A percentile compares a stretch with the other conserved stretches of the same genome.
Conservation (phyloP, 2,888 invertebrate species). For the Meganola albula region DNA sequence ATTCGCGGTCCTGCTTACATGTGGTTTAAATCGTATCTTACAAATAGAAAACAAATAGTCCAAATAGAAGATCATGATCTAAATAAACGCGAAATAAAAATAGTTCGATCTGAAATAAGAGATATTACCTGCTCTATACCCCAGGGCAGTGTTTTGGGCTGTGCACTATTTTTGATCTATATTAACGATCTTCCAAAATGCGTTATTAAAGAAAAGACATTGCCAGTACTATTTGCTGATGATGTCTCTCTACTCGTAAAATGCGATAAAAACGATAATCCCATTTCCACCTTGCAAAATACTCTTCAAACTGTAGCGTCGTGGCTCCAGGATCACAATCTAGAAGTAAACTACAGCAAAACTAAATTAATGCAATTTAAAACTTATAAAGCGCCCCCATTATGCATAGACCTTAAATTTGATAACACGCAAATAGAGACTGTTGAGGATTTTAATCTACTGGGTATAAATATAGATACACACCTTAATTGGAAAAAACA, state of each 20-base stretch:
- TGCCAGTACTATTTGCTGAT: conserved; percentile 12
- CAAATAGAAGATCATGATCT: conserved; percentile 9
- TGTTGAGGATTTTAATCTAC: conserved; percentile 7
- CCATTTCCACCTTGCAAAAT: no score
- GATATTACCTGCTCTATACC: conserved; percentile 5
- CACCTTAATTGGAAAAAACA: conserved; percentile 13
- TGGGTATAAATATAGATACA: conserved; percentile 13
- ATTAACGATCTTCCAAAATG: conserved; percentile 13
- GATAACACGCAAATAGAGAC: conserved; percentile 8
- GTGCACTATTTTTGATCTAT: conserved; percentile 10
- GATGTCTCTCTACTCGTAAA: conserved; percentile 11
- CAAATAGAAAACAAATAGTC: conserved; percentile 10
- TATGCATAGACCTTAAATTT: conserved; percentile 6
- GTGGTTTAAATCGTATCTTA: conserved; percentile 16
- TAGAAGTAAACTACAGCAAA: conserved; percentile 12
- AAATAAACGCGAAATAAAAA: conserved; percentile 2
- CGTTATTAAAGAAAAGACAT: conserved; percentile 1
- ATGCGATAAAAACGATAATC: conserved; percentile 6
- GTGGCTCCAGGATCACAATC: conserved; percentile 17
- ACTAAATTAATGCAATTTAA: conserved; percentile 11
- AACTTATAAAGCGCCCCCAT: conserved; percentile 9
- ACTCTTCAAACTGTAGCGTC: no score
- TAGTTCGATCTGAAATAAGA: conserved; percentile 3
- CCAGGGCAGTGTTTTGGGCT: conserved; percentile 11
- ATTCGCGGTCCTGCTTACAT: conserved; percentile 13